Evolutionary conservation across 2,888 invertebrate species (phyloP).

Genomic region (Drosophila borborema): DNA sequence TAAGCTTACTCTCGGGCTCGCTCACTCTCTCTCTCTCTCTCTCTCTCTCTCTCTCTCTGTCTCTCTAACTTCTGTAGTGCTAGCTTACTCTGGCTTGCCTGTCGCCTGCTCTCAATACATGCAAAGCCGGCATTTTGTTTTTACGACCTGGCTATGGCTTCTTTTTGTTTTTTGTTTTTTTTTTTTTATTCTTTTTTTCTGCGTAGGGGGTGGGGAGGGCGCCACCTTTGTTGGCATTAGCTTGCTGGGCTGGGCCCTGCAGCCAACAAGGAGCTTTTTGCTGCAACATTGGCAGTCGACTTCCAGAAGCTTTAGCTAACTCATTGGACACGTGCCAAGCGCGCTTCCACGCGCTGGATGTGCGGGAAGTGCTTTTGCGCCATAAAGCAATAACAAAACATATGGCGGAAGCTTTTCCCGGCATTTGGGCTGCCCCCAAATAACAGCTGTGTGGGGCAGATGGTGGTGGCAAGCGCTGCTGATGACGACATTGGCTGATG

Average conservation of each 20-base stretch:
- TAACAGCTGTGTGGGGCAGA: constrained; percentile 62
- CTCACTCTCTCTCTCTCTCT: not conserved
- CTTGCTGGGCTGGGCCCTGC: constrained; percentile 16
- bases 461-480: constrained; percentile 19
- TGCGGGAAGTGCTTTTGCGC: constrained; percentile 45
- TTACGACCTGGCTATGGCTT: constrained; percentile 35
- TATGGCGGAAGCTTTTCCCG: constrained; percentile 60
- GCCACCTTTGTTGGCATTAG: not conserved
- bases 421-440: constrained; percentile 12
- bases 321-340: constrained; percentile 68
- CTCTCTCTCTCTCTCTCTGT: not conserved
- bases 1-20: constrained; percentile 14
- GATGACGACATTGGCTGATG: constrained; percentile 47
- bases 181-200: not conserved
- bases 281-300: constrained; percentile 46
- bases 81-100: not conserved
- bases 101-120: constrained; percentile 8
- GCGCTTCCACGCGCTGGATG: constrained; percentile 47
- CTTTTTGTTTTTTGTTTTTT: constrained; percentile 8
- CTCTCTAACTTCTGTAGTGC: not conserved
- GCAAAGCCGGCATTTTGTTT: constrained; percentile 59
- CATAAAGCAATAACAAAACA: constrained; percentile 66
- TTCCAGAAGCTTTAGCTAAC: constrained; percentile 47
- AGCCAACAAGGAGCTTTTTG: constrained; percentile 45
- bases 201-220: not conserved